Conservation (phyloP, 2,797 vertebrate genomes). For the Austrolebias charrua region DNA sequence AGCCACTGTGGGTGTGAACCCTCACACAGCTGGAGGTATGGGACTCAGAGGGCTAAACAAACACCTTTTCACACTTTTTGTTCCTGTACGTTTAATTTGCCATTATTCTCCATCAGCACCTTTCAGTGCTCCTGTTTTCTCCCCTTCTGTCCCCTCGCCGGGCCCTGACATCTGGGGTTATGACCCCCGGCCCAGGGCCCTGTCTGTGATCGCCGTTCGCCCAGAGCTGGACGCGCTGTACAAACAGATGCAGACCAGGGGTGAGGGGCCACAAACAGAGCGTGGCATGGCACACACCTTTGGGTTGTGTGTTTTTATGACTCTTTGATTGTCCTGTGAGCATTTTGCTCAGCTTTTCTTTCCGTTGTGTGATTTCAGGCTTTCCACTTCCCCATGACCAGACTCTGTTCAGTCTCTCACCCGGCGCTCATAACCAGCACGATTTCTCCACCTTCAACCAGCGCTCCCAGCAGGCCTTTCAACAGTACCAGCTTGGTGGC, state of each 20-base stretch:
- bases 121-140: constrained; percentile 73
- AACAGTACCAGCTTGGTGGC: constrained; percentile 67
- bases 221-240: constrained; percentile 88
- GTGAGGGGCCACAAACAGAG: constrained; percentile 57
- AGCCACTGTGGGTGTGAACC: constrained; percentile 45
- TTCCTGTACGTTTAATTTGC: constrained; percentile 39
- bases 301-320: not conserved
- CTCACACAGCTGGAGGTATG: constrained; percentile 64
- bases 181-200: constrained; percentile 66
- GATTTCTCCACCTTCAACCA: constrained; percentile 69
- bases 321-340: not conserved
- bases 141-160: constrained; percentile 55
- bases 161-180: constrained; percentile 69
- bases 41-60: constrained; percentile 18
- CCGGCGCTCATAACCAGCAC: constrained; percentile 56
- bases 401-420: constrained; percentile 61
- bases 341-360: not conserved
- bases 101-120: constrained; percentile 78
- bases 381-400: constrained; percentile 63
- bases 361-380: constrained; percentile 57
- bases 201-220: constrained; percentile 81
- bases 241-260: constrained; percentile 82
- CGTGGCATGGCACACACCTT: constrained; percentile 2
- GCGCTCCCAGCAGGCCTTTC: constrained; percentile 73
- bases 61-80: constrained; percentile 11